Evolutionary conservation across 1,140 invertebrate genomes (phyloP), one percentile per base, ranked within the genome.

Genomic region (Hyposmocoma kahamanoa): DNA sequence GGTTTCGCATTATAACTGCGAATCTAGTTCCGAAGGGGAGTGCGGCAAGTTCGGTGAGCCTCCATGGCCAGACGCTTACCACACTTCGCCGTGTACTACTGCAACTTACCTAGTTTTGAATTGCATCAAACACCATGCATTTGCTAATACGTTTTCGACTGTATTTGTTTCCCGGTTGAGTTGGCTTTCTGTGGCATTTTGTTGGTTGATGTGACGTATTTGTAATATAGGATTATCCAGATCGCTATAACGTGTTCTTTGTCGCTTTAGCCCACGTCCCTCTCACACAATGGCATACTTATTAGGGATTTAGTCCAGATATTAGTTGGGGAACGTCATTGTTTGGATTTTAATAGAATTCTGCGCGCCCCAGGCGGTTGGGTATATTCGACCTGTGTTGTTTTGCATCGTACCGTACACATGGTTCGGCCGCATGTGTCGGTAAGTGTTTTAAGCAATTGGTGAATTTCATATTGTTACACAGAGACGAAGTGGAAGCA

Each of bases 231-330:
- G 18, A 11, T 41, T 9, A 22, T 56, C 62, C 69, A 78, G 75
- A 82, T 83, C 78, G 76, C 56, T 82, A 80, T 85, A 83, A 83
- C 77, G 76, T 80, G 79, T 79, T 78, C 79, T 83, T 83, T 84
- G 79, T 83, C 73, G 78, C 70, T 74, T 72, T 61, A 55, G 69
- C 72, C 69, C 69, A 67, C 72, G 75, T 81, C 79, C 77, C 81
- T 85, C 77, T 84, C 78, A 72, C 65, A 83, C 79, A 84, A 83
- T 84, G 79, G 79, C 77, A 81, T 83, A 84, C 79, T 84, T 84
- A 84, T 84, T 84, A 84, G 81, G 81, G 81, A 83, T 83, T 84
- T 84, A 84, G 81, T 81, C 75, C 78, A 81, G 77, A 83, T 84
- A 84, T 83, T 84, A 84, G 81, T 83, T 83, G 74, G 81, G 79